These are phyloP conservation scores for Metaphire vulgaris DNA, from an alignment of 1,140 invertebrate genomes.

Conservation along the genomic window DNA sequence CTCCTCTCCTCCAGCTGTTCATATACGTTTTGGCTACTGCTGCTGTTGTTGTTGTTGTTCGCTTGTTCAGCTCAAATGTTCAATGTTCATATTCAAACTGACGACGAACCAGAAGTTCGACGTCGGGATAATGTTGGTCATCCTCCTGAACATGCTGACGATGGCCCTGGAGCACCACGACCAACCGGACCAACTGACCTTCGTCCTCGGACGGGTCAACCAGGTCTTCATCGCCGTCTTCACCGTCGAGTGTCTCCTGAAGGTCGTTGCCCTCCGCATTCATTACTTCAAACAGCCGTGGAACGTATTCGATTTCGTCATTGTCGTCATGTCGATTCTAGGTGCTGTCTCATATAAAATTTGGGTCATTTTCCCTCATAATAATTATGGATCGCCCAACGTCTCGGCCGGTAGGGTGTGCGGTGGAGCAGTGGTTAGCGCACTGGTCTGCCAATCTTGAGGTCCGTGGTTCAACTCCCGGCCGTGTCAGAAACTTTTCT, in stretches of 20 bases:
- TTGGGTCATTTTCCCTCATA: no score
- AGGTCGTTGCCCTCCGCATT: conserved; percentile 91
- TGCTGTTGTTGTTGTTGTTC: no score
- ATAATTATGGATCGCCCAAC: no score
- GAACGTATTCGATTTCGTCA: conserved; percentile 99
- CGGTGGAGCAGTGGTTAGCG: no score
- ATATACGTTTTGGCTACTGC: no score
- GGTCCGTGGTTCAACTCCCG: no score
- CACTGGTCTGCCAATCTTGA: no score
- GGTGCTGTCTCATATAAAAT: no score
- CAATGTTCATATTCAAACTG: conserved; percentile 92
- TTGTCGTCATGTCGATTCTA: conserved; percentile 91
- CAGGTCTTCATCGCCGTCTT: conserved; percentile 98
- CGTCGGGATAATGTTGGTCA: conserved; percentile 98
- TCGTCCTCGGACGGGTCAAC: conserved; percentile 80
- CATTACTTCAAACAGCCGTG: conserved; percentile 98
- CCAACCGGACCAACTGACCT: conserved; percentile 71
- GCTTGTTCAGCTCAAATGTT: conserved; percentile 92
- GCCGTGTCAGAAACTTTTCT: no score
- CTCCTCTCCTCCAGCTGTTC: no score
- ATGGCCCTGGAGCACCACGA: conserved; percentile 97
- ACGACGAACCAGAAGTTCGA: conserved; percentile 98
- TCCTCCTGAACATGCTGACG: conserved; percentile 95
- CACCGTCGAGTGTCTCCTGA: conserved; percentile 91
- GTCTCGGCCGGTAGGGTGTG: no score